Percentiles rank a stretch among this genome's conserved stretches.
These are phyloP conservation scores for Motacilla tschutschensis DNA, from an alignment of 2,113 vertebrate species.

Conservation along the genomic window DNA sequence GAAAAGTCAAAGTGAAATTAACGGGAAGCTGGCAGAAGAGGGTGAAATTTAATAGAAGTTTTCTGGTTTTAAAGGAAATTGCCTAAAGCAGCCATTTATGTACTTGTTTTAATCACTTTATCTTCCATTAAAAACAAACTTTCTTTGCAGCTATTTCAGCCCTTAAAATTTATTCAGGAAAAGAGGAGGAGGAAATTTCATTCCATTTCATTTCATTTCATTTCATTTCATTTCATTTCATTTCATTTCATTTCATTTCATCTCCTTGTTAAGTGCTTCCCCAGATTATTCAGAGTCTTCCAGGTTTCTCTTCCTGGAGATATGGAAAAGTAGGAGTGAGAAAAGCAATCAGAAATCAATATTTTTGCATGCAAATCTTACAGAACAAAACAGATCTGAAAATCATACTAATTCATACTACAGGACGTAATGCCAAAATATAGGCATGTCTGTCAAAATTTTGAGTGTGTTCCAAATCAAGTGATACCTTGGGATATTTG, in stretches of 20 bases:
- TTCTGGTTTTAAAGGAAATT: conserved; percentile 9
- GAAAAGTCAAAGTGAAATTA: not conserved
- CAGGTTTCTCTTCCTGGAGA: not conserved
- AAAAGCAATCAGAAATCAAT: not conserved
- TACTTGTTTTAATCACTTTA: not conserved
- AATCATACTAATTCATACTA: not conserved
- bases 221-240: too few relatives aligned
- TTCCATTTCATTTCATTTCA: too few relatives aligned
- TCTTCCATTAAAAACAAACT: not conserved
- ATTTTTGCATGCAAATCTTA: not conserved
- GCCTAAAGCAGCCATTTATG: not conserved
- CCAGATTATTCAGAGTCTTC: not conserved
- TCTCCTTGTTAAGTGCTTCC: not conserved
- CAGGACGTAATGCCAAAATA: not conserved
- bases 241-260: not conserved
- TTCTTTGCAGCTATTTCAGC: not conserved
- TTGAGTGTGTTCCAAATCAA: not conserved
- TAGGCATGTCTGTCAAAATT: not conserved
- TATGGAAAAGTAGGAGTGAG: not conserved
- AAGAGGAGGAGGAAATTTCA: not conserved
- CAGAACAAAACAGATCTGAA: not conserved
- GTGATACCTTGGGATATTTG: not conserved
- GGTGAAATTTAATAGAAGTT: not conserved
- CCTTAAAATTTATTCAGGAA: not conserved
- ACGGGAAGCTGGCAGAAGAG: not conserved